phyloP scores from a whole-genome alignment of 2,113 vertebrate genomes.

The Xiphophorus hellerii region DNA sequence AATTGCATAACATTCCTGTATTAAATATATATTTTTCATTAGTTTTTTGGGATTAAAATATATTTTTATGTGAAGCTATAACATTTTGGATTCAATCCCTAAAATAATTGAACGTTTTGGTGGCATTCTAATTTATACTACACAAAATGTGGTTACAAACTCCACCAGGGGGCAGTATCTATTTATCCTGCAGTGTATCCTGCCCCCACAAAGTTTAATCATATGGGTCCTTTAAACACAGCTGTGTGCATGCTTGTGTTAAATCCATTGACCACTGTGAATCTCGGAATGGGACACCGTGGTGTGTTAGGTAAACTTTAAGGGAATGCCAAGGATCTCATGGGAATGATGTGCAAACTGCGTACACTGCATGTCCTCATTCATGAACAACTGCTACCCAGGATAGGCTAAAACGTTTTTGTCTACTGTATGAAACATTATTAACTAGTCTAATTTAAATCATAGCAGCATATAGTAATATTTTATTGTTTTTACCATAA shows the following conservation, averaged over 20 bases:
- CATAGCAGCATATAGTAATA: neutral
- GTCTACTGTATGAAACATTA: neutral
- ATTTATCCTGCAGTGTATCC: neutral
- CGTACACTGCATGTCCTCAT: constrained; percentile 34
- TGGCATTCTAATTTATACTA: no score
- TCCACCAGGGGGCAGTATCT: constrained; percentile 56
- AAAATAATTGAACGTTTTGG: no score
- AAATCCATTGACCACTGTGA: constrained; percentile 59
- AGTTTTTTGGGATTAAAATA: no score
- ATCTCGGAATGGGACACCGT: constrained; percentile 41
- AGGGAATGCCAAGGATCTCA: constrained; percentile 72
- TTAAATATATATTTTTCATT: no score
- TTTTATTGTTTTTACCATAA: neutral
- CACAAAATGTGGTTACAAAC: neutral
- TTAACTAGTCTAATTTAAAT: neutral
- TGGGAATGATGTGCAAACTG: constrained; percentile 55
- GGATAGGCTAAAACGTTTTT: neutral
- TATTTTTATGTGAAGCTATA: no score
- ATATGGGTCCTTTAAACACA: constrained; percentile 35
- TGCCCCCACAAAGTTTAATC: neutral
- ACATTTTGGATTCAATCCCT: no score
- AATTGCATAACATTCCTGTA: no score
- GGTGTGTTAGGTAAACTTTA: constrained; percentile 53
- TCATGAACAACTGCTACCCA: constrained; percentile 1
- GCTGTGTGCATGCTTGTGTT: constrained; percentile 60